Conservation (phyloP, 2,888 invertebrate species). For the Meghimatium bilineatum region DNA sequence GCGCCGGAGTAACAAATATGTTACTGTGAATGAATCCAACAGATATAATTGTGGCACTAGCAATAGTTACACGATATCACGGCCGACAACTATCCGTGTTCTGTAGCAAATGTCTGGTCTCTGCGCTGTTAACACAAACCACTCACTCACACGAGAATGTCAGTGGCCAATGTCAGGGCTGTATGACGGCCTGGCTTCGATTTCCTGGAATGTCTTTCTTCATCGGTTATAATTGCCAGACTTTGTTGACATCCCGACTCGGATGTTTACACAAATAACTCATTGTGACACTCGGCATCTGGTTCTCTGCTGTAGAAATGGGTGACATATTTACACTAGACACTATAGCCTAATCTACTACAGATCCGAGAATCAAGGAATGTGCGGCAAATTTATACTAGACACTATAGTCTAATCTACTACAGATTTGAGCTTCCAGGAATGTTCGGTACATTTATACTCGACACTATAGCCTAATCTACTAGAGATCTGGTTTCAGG, state of each 20-base stretch:
- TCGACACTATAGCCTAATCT: background rate
- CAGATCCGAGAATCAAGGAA: too few relatives aligned
- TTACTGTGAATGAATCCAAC: background rate
- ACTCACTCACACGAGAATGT: background rate
- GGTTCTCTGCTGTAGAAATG: background rate
- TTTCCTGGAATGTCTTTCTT: background rate
- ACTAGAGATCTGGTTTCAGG: background rate
- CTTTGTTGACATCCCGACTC: background rate
- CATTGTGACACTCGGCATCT: background rate
- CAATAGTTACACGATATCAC: background rate
- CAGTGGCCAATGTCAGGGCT: background rate
- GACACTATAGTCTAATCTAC: too few relatives aligned
- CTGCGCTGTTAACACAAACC: background rate
- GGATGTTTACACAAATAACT: background rate
- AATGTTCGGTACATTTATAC: background rate
- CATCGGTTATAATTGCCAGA: constrained; percentile 10
- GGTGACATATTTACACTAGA: background rate
- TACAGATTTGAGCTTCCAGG: too few relatives aligned
- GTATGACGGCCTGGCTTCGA: background rate
- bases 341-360: background rate
- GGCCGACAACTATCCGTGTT: background rate
- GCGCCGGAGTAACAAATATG: background rate
- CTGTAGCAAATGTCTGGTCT: background rate
- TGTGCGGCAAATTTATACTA: too few relatives aligned
- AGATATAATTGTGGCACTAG: background rate